phyloP scores from a whole-genome alignment of 2,888 invertebrate genomes.

The Andrena flavipes region DNA sequence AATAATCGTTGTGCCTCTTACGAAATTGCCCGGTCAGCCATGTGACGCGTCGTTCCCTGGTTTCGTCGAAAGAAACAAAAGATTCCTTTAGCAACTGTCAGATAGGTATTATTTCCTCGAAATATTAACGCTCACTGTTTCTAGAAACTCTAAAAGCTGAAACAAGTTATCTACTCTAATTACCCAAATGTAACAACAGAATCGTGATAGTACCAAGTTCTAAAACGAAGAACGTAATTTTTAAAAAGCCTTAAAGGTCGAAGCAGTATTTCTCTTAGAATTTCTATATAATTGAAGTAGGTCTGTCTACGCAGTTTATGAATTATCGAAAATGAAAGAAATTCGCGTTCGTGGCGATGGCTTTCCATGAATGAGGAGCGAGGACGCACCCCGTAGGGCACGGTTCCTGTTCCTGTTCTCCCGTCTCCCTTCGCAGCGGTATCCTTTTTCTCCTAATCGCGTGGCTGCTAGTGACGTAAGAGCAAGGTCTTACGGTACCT shows the following conservation, averaged over 20 bases:
- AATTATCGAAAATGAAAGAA: neutral
- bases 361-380: constrained; percentile 18
- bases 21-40: constrained; percentile 49
- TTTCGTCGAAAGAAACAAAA: constrained; percentile 45
- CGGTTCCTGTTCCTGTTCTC: constrained; percentile 45
- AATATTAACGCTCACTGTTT: neutral
- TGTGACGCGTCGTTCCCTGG: constrained; percentile 13
- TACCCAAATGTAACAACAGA: no score
- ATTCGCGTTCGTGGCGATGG: neutral
- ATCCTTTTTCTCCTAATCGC: constrained; percentile 65
- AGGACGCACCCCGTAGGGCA: constrained; percentile 1
- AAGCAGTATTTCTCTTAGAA: no score
- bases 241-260: no score
- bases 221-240: no score
- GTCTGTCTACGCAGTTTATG: no score
- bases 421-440: constrained; percentile 40
- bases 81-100: neutral
- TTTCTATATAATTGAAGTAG: no score
- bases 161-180: neutral
- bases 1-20: constrained; percentile 50
- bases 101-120: neutral
- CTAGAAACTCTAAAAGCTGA: neutral
- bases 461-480: constrained; percentile 80
- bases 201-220: no score
- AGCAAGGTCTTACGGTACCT: constrained; percentile 82